A percentile compares a stretch with the other conserved stretches of the same genome.
These are phyloP conservation scores for Hymenopus coronatus DNA, from an alignment of 2,888 invertebrate genomes.

Conservation along the genomic window DNA sequence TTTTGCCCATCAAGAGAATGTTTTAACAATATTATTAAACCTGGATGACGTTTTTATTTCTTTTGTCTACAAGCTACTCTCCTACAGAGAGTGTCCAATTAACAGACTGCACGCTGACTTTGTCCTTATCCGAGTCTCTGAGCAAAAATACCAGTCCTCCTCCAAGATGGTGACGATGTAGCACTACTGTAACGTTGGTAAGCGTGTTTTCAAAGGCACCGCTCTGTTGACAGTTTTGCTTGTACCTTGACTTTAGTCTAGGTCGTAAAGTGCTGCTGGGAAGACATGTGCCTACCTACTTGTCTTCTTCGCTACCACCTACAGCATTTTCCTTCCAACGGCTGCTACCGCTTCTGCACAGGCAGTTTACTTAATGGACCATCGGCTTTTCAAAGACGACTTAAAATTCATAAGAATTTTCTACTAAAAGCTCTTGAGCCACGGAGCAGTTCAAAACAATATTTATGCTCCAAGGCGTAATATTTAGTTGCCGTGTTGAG, in stretches of 20 bases:
- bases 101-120: not conserved
- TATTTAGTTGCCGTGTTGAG: not conserved
- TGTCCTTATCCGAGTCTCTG: not conserved
- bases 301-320: not conserved
- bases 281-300: not conserved
- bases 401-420: not conserved
- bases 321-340: not conserved
- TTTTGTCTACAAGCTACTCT: not conserved
- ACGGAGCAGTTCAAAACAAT: not conserved
- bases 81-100: not conserved
- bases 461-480: not conserved
- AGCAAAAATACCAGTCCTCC: not conserved
- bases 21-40: not conserved
- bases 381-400: not conserved
- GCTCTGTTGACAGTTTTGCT: constrained; percentile 17
- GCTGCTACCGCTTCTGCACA: not conserved
- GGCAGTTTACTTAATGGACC: not conserved
- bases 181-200: constrained; percentile 17
- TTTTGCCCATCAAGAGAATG: not conserved
- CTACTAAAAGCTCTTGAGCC: not conserved
- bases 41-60: not conserved
- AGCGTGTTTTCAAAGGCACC: constrained; percentile 17
- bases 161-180: not conserved
- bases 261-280: constrained; percentile 1
- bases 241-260: constrained; percentile 1